Percentiles rank a stretch among this genome's conserved stretches.
These are phyloP conservation scores for Oreochromis tanganicae DNA, from an alignment of 2,113 vertebrate species.

Conservation along the genomic window DNA sequence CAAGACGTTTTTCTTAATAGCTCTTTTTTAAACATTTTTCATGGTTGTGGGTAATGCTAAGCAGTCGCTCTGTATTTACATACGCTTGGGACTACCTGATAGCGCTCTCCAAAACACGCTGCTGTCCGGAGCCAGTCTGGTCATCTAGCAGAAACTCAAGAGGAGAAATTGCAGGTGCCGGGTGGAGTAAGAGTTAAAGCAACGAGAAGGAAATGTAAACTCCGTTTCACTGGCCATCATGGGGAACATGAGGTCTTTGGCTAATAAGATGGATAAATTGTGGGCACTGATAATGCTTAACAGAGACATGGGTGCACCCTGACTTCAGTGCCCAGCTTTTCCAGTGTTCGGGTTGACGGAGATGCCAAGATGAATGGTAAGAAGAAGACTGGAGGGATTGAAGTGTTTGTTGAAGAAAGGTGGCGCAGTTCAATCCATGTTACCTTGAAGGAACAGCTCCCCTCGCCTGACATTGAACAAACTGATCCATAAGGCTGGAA, in stretches of 20 bases:
- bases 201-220: neutral
- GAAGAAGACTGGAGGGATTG: neutral
- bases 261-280: accelerated
- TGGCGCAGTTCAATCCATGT: neutral
- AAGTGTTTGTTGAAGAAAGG: neutral
- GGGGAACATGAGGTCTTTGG: neutral
- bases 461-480: neutral
- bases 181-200: neutral
- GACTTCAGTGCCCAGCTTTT: neutral
- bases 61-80: neutral
- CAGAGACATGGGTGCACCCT: neutral
- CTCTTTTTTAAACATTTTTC: neutral
- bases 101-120: neutral
- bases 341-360: neutral
- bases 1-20: too few species aligned
- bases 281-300: neutral
- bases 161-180: neutral
- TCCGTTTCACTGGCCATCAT: neutral
- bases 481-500: neutral
- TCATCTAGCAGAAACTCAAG: neutral
- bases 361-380: neutral
- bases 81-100: neutral
- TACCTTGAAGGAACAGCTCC: neutral
- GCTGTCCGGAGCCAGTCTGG: neutral
- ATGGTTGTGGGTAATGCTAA: neutral